Conservation (phyloP, 2,113 vertebrate genomes). For the Theristicus caerulescens region DNA sequence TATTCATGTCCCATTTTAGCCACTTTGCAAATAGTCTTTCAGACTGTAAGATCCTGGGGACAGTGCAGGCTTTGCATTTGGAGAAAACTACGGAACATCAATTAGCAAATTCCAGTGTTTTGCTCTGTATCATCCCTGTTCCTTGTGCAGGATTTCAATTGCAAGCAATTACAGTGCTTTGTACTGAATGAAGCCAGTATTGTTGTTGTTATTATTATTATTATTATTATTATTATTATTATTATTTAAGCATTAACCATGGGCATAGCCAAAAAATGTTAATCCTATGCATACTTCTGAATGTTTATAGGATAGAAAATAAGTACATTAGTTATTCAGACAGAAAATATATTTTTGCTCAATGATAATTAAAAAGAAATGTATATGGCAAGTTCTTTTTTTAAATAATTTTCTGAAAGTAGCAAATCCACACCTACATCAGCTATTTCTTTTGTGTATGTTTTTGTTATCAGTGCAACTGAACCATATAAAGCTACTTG, state of each 20-base stretch:
- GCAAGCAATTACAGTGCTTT: background rate
- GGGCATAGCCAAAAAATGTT: background rate
- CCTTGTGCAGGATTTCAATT: background rate
- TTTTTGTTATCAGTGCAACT: background rate
- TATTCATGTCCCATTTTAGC: background rate
- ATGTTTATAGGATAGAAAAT: background rate
- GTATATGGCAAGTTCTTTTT: accelerated
- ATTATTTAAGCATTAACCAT: background rate
- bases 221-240: background rate
- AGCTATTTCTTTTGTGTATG: background rate
- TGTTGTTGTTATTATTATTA: background rate
- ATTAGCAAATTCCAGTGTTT: background rate
- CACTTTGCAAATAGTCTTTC: background rate
- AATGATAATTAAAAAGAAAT: background rate
- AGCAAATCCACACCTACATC: background rate
- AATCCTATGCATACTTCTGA: background rate
- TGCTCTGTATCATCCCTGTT: background rate
- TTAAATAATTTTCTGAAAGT: background rate
- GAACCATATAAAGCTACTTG: background rate
- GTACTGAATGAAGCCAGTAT: background rate
- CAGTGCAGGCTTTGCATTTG: background rate
- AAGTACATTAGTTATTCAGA: background rate
- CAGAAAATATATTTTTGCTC: background rate
- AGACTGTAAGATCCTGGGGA: background rate
- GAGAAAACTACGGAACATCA: background rate